Percentiles rank a stretch among this genome's conserved stretches.
phyloP scores from a whole-genome alignment of 2,113 vertebrate species.

The Notothenia rossii region DNA sequence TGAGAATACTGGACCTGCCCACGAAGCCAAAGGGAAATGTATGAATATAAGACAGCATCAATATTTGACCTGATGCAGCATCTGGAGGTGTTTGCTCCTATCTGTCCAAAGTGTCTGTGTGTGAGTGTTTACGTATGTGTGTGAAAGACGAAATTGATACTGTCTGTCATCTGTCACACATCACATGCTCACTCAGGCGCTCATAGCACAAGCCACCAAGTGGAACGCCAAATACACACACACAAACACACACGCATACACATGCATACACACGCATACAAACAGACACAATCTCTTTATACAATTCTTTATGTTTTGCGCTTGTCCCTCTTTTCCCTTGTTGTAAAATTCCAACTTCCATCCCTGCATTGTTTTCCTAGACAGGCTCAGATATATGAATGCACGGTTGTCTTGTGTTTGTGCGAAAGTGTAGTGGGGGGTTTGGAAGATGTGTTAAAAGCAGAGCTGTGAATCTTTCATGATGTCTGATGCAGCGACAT shows the following conservation, averaged over 20 bases:
- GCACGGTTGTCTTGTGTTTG: constrained; percentile 13
- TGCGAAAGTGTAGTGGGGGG: neutral
- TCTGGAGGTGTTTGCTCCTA: neutral
- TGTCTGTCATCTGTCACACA: constrained; percentile 74
- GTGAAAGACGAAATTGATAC: constrained; percentile 58
- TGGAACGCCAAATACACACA: constrained; percentile 46
- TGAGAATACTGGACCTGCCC: too few relatives aligned
- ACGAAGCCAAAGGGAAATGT: neutral
- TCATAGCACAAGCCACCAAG: constrained; percentile 51
- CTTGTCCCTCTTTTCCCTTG: constrained; percentile 1
- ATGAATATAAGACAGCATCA: constrained; percentile 2
- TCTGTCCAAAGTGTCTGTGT: constrained; percentile 7
- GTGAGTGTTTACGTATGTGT: neutral
- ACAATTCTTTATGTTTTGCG: constrained; percentile 5
- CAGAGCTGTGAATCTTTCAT: constrained; percentile 80
- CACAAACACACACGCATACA: constrained; percentile 6
- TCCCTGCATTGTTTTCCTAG: constrained; percentile 49
- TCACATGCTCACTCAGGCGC: constrained; percentile 65
- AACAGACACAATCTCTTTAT: neutral
- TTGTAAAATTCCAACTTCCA: constrained; percentile 29
- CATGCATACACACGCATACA: constrained; percentile 9
- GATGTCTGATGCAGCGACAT: constrained; percentile 74
- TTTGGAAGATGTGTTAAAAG: constrained; percentile 65
- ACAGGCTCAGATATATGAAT: constrained; percentile 40
- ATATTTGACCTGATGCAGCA: constrained; percentile 32